phyloP scores from a whole-genome alignment of 2,797 vertebrate genomes.

The Smutsia temminckii region DNA sequence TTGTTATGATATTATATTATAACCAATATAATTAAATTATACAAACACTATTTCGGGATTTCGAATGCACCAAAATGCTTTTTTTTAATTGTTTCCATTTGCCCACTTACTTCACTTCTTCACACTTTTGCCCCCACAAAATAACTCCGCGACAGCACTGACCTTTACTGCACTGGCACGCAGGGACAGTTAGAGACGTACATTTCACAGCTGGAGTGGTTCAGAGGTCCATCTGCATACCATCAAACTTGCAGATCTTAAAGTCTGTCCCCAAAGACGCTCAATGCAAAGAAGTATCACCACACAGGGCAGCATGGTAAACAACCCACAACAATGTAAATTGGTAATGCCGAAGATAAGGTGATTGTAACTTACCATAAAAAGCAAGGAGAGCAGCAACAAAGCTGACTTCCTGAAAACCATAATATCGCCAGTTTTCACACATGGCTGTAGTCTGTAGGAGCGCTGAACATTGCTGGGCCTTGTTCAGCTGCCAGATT shows the following conservation, averaged over 20 bases:
- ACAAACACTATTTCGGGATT: background rate
- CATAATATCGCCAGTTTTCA: background rate
- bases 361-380: background rate
- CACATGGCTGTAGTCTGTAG: rapidly evolving
- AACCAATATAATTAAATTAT: background rate
- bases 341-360: background rate
- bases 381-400: background rate
- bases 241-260: background rate
- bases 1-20: background rate
- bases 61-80: background rate
- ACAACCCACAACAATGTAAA: background rate
- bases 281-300: background rate
- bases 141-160: no score
- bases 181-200: background rate
- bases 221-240: background rate
- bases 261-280: background rate
- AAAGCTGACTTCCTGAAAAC: background rate
- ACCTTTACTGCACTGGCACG: background rate
- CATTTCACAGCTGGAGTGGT: background rate
- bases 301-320: background rate
- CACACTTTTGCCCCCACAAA: background rate
- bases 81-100: background rate
- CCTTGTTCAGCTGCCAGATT: background rate
- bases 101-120: background rate
- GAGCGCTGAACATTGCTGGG: background rate